Percentiles rank a stretch among this genome's conserved stretches.
These are phyloP conservation scores for Drosophila bipectinata DNA, from an alignment of 1,140 invertebrate species.

Conservation along the genomic window DNA sequence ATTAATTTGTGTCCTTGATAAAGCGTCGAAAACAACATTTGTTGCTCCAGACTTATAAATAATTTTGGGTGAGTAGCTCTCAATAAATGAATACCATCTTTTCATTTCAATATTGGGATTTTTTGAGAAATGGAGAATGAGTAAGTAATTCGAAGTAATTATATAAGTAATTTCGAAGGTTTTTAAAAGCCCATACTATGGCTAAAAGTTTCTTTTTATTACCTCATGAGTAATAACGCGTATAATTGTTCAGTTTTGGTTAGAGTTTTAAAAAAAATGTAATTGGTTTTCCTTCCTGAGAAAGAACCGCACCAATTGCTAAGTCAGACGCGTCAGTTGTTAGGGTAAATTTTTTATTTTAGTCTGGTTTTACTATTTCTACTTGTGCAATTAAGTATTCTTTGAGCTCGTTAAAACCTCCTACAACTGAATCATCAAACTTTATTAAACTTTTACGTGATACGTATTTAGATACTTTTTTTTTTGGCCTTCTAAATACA, in stretches of 20 bases:
- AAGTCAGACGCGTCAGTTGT: slow-evolving; percentile 8
- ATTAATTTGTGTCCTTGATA: not conserved
- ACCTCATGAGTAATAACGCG: too few relatives aligned
- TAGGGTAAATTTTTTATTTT: not conserved
- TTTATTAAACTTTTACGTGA: not conserved
- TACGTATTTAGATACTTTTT: too few relatives aligned
- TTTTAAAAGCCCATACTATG: not conserved
- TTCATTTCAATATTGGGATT: too few relatives aligned
- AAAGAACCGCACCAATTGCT: slow-evolving; percentile 3
- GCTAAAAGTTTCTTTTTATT: too few relatives aligned
- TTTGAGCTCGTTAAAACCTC: not conserved
- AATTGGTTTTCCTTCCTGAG: not conserved
- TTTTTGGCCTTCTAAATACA: slow-evolving; percentile 1
- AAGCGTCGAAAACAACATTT: too few relatives aligned
- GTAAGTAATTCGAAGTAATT: not conserved
- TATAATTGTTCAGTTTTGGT: too few relatives aligned
- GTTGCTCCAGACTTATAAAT: too few relatives aligned
- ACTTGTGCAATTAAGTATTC: slow-evolving; percentile 2
- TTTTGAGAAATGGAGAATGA: too few relatives aligned
- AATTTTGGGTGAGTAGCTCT: too few relatives aligned
- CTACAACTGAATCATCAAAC: not conserved
- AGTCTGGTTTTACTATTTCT: slow-evolving; percentile 4
- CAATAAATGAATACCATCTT: too few relatives aligned
- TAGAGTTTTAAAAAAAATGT: too few relatives aligned
- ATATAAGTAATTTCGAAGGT: not conserved